Conservation (phyloP, 2,113 vertebrate genomes). For the Corapipo altera region DNA sequence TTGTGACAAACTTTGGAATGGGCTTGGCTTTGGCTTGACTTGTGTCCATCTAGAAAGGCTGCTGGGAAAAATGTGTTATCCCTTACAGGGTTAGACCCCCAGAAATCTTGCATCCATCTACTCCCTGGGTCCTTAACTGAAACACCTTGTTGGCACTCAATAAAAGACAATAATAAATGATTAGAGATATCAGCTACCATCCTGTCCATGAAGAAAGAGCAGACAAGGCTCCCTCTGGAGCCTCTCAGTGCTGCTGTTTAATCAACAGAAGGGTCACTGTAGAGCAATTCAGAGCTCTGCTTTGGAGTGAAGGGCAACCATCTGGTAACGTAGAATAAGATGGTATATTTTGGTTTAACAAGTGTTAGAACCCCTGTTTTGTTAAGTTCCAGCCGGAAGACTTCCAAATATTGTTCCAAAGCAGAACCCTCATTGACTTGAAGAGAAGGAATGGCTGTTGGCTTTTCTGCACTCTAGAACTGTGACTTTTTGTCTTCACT, state of each 20-base stretch:
- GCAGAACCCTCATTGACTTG: not conserved
- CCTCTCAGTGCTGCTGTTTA: not conserved
- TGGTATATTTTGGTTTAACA: not conserved
- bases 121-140: not conserved
- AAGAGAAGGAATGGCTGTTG: not conserved
- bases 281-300: not conserved
- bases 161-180: not conserved
- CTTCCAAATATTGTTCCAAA: not conserved
- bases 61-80: not conserved
- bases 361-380: not conserved
- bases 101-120: not conserved
- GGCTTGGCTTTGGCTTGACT: not conserved
- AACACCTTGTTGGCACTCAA: conserved; percentile 8
- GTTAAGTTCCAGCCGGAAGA: not conserved
- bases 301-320: not conserved
- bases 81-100: not conserved
- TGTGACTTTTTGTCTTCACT: not conserved
- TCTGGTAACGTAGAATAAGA: not conserved
- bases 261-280: not conserved
- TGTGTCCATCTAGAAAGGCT: not conserved
- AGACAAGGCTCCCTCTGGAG: not conserved
- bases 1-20: not conserved
- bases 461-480: not conserved
- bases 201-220: not conserved
- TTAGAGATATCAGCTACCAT: not conserved